Evolutionary conservation across 1,140 invertebrate genomes (phyloP).

Genomic region (Gryon sp.): DNA sequence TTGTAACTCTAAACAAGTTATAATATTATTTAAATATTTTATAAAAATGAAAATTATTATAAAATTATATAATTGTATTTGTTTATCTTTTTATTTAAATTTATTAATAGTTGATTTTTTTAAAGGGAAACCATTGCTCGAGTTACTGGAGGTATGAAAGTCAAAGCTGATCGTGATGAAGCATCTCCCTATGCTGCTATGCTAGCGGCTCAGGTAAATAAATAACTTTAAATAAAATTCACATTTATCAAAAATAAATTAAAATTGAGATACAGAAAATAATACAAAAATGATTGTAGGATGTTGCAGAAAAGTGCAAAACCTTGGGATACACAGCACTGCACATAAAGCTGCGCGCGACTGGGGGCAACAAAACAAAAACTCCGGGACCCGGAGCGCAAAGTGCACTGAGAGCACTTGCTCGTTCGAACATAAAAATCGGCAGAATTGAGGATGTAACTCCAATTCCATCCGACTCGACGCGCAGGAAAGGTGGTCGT

Average conservation of each 20-base stretch:
- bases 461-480: constrained; percentile 99
- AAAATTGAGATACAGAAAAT: too few relatives aligned
- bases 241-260: too few relatives aligned
- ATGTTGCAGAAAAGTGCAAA: constrained; percentile 99
- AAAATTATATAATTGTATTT: too few relatives aligned
- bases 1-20: too few relatives aligned
- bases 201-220: constrained; percentile 99
- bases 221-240: neutral
- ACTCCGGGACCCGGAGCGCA: constrained; percentile 99
- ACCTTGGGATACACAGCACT: constrained; percentile 97
- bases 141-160: constrained; percentile 99
- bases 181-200: constrained; percentile 99
- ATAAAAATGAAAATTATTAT: too few relatives aligned
- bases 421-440: constrained; percentile 99
- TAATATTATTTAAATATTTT: too few relatives aligned
- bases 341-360: constrained; percentile 98
- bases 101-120: too few relatives aligned
- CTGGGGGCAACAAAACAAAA: constrained; percentile 98
- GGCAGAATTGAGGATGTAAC: constrained; percentile 99
- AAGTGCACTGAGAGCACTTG: constrained; percentile 97
- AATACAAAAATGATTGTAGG: constrained; percentile 84
- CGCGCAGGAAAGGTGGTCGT: constrained; percentile 99
- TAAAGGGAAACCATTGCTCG: constrained; percentile 97
- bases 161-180: constrained; percentile 99
- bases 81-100: too few relatives aligned